Base-by-base conservation (phyloP, 2,113 vertebrate genomes). In the Panthera tigris region DNA sequence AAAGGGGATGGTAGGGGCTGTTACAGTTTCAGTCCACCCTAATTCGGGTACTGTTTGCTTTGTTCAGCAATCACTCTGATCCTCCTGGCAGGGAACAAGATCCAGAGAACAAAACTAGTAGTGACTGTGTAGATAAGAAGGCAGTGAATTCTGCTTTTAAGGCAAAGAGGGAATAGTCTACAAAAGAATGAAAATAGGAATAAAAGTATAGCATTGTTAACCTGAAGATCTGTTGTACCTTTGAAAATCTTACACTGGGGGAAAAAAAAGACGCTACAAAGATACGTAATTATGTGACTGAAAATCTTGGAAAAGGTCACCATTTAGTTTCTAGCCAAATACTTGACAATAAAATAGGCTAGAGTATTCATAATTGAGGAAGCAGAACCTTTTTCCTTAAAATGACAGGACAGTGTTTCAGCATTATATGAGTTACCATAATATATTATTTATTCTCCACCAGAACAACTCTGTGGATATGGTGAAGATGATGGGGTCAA, bases 81-180 rank as follows among this genome's bases (percentile, higher is more conserved):
- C 98, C 98, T 99, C 98, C 98, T 99, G 98, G 98, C 99, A 98
- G 98, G 99, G 98, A 98, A 98, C 98, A 98, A 98, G 98, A 98
- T 98, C 98, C 97, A 92, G 97, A 99, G 99, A 99, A 99, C 98
- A 99, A 98, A 99, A 98, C 98, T 99, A 84, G 93, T 98, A 97
- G 98, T 98, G 96, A 98, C 98, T 98, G 97, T 98, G 97, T 98
- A 99, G 99, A 99, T 99, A 98, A 99, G 99, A 99, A 98, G 97
- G 97, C 97, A 98, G 81, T 97, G 98, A 98, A 98, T 99, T 99
- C 97, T 96, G 97, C 99, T 99, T 99, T 99, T 98, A 98, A 99
- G 98, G 97, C 97, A 98, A 98, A 99, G 97, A 97, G 83, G 96
- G 98, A 98, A 98, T 98, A 98, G 98, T 98, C 98, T 98, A 98